Base-by-base conservation (phyloP, 2,888 invertebrate species). In the Euclidia mi region DNA sequence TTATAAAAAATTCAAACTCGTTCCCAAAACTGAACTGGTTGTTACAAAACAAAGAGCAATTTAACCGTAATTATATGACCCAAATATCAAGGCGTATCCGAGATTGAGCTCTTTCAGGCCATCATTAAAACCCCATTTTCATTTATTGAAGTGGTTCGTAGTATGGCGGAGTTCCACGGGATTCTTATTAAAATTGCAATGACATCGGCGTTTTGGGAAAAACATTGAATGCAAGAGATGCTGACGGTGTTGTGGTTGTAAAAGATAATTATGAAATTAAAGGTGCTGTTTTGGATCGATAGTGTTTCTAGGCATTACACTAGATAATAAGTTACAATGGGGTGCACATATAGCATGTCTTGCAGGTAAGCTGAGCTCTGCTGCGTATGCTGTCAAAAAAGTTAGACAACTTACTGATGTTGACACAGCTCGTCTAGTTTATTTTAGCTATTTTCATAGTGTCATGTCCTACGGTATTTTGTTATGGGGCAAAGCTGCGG, bases 51-150 rank as follows among this genome's bases (percentile, higher is more conserved):
- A 76, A 69, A 65, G 53, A 66, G 71, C 70, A 77, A 79, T 72
- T 78, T 65, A 47, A 56, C 55, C 58, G 63, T 73, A 75, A 77
- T 76, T 75, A 75, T 67, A 62, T 75, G 73, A 70, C 76, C 66
- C 65, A 67, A 70, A 75, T 77, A 75, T 78, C 57, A 68, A 55
- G 68, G 64, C 55, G 61, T 61, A 67, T 61, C 57, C 55, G 56
- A 71, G 74, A 78, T 81, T 76, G 78, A 68, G 77, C 75, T 69
- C 66, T 67, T 61, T 52, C 66, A 65, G 70, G 28, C 65, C 65
- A 68, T 74, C 76, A 82, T 82, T 81, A 82, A 81, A 81, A 81
- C 56, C 82, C 75, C 82, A 78, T 83, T 82, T 82, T 70, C 79
- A 72, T 81, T 79, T 67, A 78, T 76, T 72, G 68, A 56, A 61